Evolutionary conservation across 2,113 vertebrate genomes (phyloP).

Genomic region (Tylochromis polylepis): DNA sequence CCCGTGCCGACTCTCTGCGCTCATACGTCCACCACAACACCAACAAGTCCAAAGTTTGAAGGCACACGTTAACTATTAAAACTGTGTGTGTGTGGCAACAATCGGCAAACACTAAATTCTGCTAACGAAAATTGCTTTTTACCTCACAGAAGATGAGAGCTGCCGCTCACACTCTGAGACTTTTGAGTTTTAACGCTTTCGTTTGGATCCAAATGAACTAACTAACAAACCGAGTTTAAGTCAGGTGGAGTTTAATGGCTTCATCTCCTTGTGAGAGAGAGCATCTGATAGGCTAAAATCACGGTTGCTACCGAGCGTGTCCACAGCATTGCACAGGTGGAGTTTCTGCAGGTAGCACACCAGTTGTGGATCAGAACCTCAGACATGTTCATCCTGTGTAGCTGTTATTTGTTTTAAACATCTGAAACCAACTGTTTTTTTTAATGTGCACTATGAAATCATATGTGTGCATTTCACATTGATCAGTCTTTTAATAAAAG

Average conservation of each 20-base stretch:
- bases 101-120: background rate
- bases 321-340: background rate
- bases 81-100: accelerated
- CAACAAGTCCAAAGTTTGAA: background rate
- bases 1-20: background rate
- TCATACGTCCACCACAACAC: background rate
- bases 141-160: background rate
- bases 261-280: background rate
- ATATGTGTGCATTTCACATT: background rate
- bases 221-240: accelerated
- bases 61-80: background rate
- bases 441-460: background rate
- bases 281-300: background rate
- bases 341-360: background rate
- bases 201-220: background rate
- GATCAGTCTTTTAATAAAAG: accelerated
- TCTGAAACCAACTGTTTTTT: background rate
- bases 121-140: background rate
- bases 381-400: background rate
- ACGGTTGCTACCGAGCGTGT: background rate
- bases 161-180: background rate
- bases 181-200: background rate
- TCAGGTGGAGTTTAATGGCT: background rate
- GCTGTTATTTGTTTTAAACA: background rate
- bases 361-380: background rate